Conservation (phyloP, 2,113 vertebrate genomes). For the Hypanus sabinus region DNA sequence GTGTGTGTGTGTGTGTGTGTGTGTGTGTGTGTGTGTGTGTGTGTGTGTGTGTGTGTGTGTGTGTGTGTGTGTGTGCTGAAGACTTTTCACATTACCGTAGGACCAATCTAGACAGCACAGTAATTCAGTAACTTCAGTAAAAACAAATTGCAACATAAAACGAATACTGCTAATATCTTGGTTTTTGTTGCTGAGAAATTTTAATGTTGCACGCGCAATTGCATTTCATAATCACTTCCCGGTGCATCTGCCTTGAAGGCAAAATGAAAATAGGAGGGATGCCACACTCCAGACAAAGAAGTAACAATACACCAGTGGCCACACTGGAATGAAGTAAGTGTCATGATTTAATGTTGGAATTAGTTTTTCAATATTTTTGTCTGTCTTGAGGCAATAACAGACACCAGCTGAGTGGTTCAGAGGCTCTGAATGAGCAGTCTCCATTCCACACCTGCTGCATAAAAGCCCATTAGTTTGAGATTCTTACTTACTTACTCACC, state of each 20-base stretch:
- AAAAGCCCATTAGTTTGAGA: not conserved
- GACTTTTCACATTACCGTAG: not conserved
- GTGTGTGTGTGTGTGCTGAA: too few relatives aligned
- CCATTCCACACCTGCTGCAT: not conserved
- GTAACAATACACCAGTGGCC: not conserved
- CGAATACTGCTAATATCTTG: not conserved
- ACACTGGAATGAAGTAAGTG: not conserved
- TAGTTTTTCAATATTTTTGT: not conserved
- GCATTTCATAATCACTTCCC: not conserved
- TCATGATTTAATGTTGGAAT: slow-evolving; percentile 29
- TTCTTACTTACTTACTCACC: not conserved
- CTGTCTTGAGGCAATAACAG: slow-evolving; percentile 5
- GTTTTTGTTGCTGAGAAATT: not conserved
- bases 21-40: too few relatives aligned
- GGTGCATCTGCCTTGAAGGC: not conserved
- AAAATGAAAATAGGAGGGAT: not conserved
- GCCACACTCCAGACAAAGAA: not conserved
- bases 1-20: too few relatives aligned
- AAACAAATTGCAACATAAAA: not conserved
- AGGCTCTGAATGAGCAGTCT: not conserved
- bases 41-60: too few relatives aligned
- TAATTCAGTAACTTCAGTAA: not conserved
- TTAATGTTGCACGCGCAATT: not conserved
- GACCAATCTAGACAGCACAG: not conserved
- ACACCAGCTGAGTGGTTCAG: not conserved